These are phyloP conservation scores for Echinometra lucunter DNA, from an alignment of 53 echinoderm and acorn worm genomes.

Conservation along the genomic window DNA sequence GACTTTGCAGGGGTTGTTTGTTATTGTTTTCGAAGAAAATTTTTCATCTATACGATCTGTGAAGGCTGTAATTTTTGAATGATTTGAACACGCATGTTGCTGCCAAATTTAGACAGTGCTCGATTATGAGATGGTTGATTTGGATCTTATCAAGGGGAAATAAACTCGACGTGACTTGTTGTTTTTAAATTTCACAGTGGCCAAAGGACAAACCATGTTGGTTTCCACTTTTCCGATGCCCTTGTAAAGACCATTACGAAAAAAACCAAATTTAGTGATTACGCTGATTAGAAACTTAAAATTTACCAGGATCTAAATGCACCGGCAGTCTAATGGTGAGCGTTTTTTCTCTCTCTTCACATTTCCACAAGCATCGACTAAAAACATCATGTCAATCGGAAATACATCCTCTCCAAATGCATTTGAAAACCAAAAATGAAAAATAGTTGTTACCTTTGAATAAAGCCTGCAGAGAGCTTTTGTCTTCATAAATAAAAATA, in stretches of 20 bases:
- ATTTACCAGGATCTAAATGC: background rate
- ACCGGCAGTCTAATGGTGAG: no score
- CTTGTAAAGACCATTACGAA: background rate
- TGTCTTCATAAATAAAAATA: no score
- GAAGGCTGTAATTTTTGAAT: background rate
- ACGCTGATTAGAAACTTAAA: background rate
- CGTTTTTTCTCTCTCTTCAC: no score
- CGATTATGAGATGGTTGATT: background rate
- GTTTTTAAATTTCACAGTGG: background rate
- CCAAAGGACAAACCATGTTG: background rate
- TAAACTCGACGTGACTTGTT: background rate
- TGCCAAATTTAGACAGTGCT: background rate
- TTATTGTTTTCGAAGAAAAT: background rate
- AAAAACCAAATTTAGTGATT: background rate
- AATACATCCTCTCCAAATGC: background rate
- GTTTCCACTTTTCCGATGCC: background rate
- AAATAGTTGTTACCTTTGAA: background rate
- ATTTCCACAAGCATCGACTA: background rate
- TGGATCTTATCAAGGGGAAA: background rate
- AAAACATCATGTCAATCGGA: background rate
- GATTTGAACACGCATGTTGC: no score
- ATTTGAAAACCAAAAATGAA: background rate
- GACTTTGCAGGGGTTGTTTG: background rate
- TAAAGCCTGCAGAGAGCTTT: background rate
- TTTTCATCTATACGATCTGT: background rate